These are phyloP conservation scores for Rotaria magnacalcarata DNA, from an alignment of 2,888 invertebrate species.

Conservation along the genomic window DNA sequence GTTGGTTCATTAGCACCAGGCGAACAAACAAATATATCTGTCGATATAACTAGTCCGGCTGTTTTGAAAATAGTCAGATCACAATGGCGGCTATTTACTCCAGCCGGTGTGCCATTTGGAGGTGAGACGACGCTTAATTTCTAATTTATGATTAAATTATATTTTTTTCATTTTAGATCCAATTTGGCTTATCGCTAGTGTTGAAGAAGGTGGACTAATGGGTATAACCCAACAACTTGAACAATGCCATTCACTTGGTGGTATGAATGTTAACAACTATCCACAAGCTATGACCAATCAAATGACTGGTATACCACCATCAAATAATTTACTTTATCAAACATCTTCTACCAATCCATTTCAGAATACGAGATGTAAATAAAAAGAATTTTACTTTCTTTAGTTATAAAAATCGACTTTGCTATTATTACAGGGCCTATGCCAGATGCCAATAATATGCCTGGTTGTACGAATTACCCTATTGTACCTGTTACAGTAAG, in stretches of 20 bases:
- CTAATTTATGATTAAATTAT: no score
- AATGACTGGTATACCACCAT: background rate
- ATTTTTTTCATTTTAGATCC: slow-evolving; percentile 62
- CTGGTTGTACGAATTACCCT: slow-evolving; percentile 1
- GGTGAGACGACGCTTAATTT: slow-evolving; percentile 63
- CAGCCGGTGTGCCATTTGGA: slow-evolving; percentile 63
- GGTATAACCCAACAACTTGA: slow-evolving; percentile 72
- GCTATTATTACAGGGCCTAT: no score
- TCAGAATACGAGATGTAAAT: slow-evolving; percentile 14
- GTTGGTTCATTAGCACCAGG: slow-evolving; percentile 73
- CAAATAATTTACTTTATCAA: background rate
- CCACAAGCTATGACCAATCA: background rate
- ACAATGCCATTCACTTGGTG: background rate
- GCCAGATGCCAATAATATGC: background rate
- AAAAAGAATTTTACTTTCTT: background rate
- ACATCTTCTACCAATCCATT: slow-evolving; percentile 17
- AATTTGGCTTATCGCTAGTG: slow-evolving; percentile 75
- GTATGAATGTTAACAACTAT: background rate
- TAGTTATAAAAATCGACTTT: background rate
- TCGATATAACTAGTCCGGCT: slow-evolving; percentile 75
- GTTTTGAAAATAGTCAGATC: slow-evolving; percentile 73
- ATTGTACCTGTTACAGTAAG: slow-evolving; percentile 12
- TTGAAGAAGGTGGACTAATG: slow-evolving; percentile 74
- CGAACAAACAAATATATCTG: slow-evolving; percentile 71
- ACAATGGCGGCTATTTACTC: slow-evolving; percentile 72